Conservation (phyloP, 2,888 invertebrate species). For the Ochropleura leucogaster region DNA sequence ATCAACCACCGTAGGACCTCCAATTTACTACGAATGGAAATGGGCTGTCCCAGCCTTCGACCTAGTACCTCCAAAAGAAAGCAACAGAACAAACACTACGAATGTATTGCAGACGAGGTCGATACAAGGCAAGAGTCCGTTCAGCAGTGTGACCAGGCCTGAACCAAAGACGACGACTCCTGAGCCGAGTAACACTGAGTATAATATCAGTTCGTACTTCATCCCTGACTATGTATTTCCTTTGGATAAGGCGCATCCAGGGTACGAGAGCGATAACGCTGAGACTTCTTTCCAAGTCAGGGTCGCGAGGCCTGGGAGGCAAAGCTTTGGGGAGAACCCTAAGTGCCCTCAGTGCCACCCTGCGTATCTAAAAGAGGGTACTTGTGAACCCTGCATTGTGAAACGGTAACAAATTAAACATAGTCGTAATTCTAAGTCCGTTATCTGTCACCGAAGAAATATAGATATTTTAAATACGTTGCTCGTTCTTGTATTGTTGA, state of each 20-base stretch:
- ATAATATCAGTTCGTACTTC: slow-evolving; percentile 91
- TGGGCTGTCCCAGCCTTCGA: slow-evolving; percentile 92
- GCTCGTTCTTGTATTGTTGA: slow-evolving; percentile 52
- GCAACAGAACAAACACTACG: slow-evolving; percentile 79
- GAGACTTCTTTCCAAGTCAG: slow-evolving; percentile 91
- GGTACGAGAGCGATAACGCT: slow-evolving; percentile 89
- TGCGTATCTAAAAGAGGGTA: slow-evolving; percentile 91
- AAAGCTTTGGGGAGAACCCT: slow-evolving; percentile 91
- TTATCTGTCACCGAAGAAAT: slow-evolving; percentile 54
- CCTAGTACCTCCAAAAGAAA: slow-evolving; percentile 88
- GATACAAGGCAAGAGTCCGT: slow-evolving; percentile 78
- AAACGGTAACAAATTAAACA: slow-evolving; percentile 79
- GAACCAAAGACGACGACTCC: slow-evolving; percentile 75
- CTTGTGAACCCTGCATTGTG: slow-evolving; percentile 92
- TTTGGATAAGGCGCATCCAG: slow-evolving; percentile 90
- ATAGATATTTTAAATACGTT: slow-evolving; percentile 44
- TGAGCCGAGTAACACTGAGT: slow-evolving; percentile 83
- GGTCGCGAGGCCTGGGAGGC: slow-evolving; percentile 85
- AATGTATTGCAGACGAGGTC: slow-evolving; percentile 70
- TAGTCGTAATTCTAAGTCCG: slow-evolving; percentile 49
- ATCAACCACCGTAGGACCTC: slow-evolving; percentile 91
- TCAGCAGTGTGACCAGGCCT: slow-evolving; percentile 78
- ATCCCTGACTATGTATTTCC: slow-evolving; percentile 92
- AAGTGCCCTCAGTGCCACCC: slow-evolving; percentile 92
- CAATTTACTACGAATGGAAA: slow-evolving; percentile 92